Conservation (phyloP, 1,140 invertebrate species). For the Cydia pomonella region DNA sequence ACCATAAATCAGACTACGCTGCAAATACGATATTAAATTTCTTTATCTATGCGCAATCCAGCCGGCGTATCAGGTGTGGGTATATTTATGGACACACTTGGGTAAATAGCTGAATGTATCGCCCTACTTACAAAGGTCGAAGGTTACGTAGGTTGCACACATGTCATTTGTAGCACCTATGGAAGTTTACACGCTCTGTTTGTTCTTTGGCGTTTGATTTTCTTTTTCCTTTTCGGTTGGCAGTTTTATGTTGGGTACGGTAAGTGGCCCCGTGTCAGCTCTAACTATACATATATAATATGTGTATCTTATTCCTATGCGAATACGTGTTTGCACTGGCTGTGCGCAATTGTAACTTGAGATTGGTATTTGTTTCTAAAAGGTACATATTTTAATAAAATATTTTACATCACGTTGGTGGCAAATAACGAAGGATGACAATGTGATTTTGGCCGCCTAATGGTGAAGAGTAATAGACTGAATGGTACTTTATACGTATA, state of each 20-base stretch:
- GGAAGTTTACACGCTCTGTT: not conserved
- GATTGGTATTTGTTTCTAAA: not conserved
- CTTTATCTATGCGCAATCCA: constrained; percentile 68
- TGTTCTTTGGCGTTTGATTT: constrained; percentile 15
- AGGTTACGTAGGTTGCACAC: constrained; percentile 47
- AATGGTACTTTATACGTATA: no score
- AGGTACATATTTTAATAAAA: not conserved
- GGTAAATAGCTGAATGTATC: constrained; percentile 64
- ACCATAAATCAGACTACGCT: constrained; percentile 55
- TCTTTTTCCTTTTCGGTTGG: constrained; percentile 17
- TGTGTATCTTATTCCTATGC: not conserved
- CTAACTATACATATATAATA: not conserved
- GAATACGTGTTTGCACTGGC: no score
- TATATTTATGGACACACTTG: constrained; percentile 68
- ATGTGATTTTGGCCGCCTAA: no score
- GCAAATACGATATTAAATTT: constrained; percentile 65
- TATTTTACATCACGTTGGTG: no score
- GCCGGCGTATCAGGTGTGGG: constrained; percentile 65
- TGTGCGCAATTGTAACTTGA: not conserved
- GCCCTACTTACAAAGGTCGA: constrained; percentile 63
- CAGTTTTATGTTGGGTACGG: constrained; percentile 20
- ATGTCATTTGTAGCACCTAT: constrained; percentile 5
- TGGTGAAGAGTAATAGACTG: no score
- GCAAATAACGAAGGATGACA: no score
- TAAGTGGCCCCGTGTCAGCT: not conserved